Evolutionary conservation across 2,113 vertebrate genomes (phyloP).

Genomic region (Gopherus flavomarginatus): DNA sequence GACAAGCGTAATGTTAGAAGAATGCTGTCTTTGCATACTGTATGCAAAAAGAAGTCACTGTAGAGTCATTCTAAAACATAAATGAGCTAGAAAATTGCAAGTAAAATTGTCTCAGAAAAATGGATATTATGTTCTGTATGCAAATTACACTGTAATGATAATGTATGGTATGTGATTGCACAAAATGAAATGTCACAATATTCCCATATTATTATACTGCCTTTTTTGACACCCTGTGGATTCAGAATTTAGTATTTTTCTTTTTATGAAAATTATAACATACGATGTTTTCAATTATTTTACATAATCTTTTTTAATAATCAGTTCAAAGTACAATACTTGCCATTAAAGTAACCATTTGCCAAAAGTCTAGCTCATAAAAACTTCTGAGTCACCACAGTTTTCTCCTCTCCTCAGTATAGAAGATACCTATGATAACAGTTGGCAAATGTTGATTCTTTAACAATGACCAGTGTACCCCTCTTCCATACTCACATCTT

Average conservation of each 20-base stretch:
- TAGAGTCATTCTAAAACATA: background rate
- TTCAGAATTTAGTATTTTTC: background rate
- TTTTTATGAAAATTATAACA: background rate
- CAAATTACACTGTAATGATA: background rate
- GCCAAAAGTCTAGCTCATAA: constrained; percentile 1
- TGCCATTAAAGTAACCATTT: background rate
- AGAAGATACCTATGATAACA: background rate
- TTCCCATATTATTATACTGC: background rate
- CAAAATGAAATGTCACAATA: background rate
- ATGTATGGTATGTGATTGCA: background rate
- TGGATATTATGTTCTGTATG: background rate
- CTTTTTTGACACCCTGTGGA: background rate
- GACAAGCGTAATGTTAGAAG: background rate
- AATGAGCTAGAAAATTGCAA: background rate
- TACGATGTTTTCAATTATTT: background rate
- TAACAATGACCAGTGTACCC: background rate
- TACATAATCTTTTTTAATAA: background rate
- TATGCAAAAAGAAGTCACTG: background rate
- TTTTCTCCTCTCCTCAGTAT: background rate
- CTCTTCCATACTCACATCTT: background rate
- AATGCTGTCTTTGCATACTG: background rate
- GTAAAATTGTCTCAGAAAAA: background rate
- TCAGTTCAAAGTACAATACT: background rate
- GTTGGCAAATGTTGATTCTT: background rate
- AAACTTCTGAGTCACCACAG: background rate